Conservation (phyloP, 2,113 vertebrate genomes). For the Coturnix japonica region DNA sequence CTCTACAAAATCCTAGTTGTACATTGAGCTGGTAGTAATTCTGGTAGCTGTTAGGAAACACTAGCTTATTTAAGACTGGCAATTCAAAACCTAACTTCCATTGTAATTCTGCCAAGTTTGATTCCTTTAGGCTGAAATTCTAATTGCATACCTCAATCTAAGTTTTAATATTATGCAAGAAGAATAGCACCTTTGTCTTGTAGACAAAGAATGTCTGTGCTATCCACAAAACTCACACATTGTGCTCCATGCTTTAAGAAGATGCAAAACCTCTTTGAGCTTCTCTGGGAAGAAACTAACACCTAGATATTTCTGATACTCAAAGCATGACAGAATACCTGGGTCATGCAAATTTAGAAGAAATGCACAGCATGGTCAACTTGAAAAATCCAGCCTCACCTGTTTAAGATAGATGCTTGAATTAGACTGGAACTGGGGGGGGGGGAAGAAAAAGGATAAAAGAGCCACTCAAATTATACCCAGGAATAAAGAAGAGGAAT, state of each 20-base stretch:
- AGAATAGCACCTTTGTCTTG: neutral
- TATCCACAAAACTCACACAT: neutral
- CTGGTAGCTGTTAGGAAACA: constrained; percentile 17
- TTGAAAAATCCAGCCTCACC: neutral
- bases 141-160: neutral
- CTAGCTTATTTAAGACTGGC: neutral
- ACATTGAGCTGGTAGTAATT: neutral
- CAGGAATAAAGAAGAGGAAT: neutral
- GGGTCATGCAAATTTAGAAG: neutral
- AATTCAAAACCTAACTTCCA: neutral
- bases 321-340: neutral
- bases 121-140: constrained; percentile 4
- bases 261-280: neutral
- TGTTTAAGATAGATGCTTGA: neutral
- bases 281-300: neutral
- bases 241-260: neutral
- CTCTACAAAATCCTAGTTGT: neutral
- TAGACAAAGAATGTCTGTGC: neutral
- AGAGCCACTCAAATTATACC: neutral
- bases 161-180: neutral
- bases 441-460: neutral
- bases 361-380: neutral
- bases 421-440: neutral
- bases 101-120: neutral
- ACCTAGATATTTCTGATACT: neutral